Percentiles rank a stretch among this genome's conserved stretches.
Conservation (phyloP, 2,797 vertebrate species). For the Notolabrus celidotus region DNA sequence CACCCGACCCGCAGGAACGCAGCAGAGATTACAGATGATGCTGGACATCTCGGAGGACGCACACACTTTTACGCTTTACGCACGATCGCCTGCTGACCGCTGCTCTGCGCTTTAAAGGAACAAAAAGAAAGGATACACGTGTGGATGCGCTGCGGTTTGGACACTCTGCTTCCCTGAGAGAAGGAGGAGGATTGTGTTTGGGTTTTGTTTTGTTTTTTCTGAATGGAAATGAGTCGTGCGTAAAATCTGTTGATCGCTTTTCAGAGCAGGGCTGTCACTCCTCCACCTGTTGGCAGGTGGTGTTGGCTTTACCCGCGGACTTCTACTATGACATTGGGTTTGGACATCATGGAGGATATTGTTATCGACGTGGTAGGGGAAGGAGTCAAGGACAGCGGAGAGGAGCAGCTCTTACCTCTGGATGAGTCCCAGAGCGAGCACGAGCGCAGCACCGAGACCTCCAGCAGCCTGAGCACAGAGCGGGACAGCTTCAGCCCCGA, state of each 20-base stretch:
- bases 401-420: constrained; percentile 69
- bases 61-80: constrained; percentile 53
- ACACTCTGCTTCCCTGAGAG: constrained; percentile 13
- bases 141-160: constrained; percentile 38
- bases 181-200: constrained; percentile 36
- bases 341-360: constrained; percentile 84
- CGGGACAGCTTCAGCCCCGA: constrained; percentile 49
- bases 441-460: constrained; percentile 51
- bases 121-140: constrained; percentile 32
- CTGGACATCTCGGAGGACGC: constrained; percentile 72
- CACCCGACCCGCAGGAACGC: constrained; percentile 77
- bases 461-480: constrained; percentile 53
- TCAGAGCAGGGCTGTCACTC: constrained; percentile 48
- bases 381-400: constrained; percentile 76
- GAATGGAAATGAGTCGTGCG: constrained; percentile 60
- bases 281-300: constrained; percentile 80
- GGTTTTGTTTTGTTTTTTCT: constrained; percentile 27
- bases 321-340: constrained; percentile 86
- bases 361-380: constrained; percentile 87
- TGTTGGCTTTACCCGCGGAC: constrained; percentile 55
- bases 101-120: constrained; percentile 17
- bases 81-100: constrained; percentile 19
- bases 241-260: constrained; percentile 44
- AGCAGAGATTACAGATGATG: constrained; percentile 76
- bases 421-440: constrained; percentile 61